These are phyloP conservation scores for Rostratula benghalensis DNA, from an alignment of 2,113 vertebrate species.

Conservation along the genomic window DNA sequence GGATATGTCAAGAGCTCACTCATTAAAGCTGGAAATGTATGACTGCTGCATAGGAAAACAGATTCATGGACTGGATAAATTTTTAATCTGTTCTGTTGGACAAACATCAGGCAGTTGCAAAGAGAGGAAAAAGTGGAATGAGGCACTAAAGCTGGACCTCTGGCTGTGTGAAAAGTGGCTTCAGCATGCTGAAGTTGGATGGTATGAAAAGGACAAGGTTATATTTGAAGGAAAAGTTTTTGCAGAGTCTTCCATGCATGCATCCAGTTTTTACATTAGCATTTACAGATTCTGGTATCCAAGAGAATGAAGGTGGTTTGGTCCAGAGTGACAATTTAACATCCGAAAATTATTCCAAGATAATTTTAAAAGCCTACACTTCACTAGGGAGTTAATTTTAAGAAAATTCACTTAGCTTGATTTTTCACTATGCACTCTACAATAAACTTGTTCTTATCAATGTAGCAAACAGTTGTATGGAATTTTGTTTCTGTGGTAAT, in stretches of 20 bases:
- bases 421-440: too few relatives aligned
- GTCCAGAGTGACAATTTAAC: background rate
- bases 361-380: background rate
- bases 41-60: background rate
- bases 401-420: background rate
- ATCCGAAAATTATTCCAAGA: background rate
- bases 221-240: fast-evolving
- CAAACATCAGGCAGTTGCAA: background rate
- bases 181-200: background rate
- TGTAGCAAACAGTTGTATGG: background rate
- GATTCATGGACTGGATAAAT: background rate
- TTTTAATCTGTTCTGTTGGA: background rate
- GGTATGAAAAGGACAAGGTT: background rate
- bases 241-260: fast-evolving
- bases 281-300: background rate
- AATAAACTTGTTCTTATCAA: background rate
- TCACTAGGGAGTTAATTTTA: background rate
- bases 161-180: background rate
- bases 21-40: background rate
- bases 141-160: background rate
- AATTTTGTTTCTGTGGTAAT: background rate
- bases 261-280: background rate
- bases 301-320: background rate
- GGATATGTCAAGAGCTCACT: background rate
- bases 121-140: background rate